Evolutionary conservation across 2,797 vertebrate species (phyloP).

Genomic region (Paratrypauchen microcephalus): DNA sequence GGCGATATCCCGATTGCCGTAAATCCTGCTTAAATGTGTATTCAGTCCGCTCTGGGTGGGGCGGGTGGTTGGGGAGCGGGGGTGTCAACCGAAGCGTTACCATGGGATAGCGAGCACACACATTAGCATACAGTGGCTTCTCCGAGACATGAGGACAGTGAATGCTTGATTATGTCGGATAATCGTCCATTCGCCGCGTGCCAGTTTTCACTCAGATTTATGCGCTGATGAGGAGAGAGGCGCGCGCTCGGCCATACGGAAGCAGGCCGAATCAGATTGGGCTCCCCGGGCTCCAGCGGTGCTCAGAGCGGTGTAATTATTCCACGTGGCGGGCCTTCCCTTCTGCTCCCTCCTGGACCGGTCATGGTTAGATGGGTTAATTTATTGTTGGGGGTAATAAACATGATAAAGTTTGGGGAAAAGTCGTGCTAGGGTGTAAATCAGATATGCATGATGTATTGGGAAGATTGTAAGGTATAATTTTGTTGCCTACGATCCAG

Average conservation of each 20-base stretch:
- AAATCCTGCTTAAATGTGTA: slow-evolving; percentile 72
- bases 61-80: slow-evolving; percentile 12
- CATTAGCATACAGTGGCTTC: slow-evolving; percentile 64
- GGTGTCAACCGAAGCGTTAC: slow-evolving; percentile 60
- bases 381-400: slow-evolving; percentile 1
- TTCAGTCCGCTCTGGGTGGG: slow-evolving; percentile 47
- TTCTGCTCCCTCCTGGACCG: slow-evolving; percentile 49
- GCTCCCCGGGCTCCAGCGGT: slow-evolving; percentile 54
- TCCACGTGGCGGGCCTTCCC: slow-evolving; percentile 43
- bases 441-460: neutral
- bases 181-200: slow-evolving; percentile 68
- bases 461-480: neutral
- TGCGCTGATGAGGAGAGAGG: slow-evolving; percentile 44
- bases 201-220: slow-evolving; percentile 66
- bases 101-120: slow-evolving; percentile 11
- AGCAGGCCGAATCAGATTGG: slow-evolving; percentile 30
- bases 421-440: neutral
- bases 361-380: slow-evolving; percentile 19
- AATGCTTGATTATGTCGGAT: slow-evolving; percentile 76
- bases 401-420: neutral
- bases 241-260: slow-evolving; percentile 28
- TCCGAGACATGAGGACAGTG: slow-evolving; percentile 64
- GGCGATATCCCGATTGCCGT: slow-evolving; percentile 43
- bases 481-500: no score
- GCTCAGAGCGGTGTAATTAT: slow-evolving; percentile 71